phyloP scores from a whole-genome alignment of 1,140 invertebrate genomes.

The Onthophagus taurus region DNA sequence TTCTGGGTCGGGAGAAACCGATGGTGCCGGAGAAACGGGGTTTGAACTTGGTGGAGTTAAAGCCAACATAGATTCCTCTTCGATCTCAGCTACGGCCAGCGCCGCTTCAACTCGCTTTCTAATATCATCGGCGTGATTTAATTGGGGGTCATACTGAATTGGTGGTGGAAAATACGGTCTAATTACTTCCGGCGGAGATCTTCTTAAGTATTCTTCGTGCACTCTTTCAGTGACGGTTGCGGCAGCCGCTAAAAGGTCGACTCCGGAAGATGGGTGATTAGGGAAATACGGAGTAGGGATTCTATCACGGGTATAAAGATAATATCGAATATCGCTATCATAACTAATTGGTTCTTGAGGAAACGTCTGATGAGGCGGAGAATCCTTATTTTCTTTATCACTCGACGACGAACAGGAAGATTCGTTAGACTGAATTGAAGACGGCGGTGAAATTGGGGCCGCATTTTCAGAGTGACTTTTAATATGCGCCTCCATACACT shows the following conservation, averaged over 20 bases:
- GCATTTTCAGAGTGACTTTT: constrained; percentile 74
- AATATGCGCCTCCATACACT: constrained; percentile 80
- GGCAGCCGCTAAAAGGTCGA: constrained; percentile 35
- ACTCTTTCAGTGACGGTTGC: constrained; percentile 28
- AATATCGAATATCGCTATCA: constrained; percentile 31
- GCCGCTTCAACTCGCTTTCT: constrained; percentile 62
- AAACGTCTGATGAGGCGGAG: constrained; percentile 26
- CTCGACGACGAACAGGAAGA: constrained; percentile 33
- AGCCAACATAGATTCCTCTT: constrained; percentile 41
- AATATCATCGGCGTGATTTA: constrained; percentile 50
- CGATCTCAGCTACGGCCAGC: constrained; percentile 43
- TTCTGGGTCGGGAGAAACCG: constrained; percentile 50
- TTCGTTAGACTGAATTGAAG: constrained; percentile 30
- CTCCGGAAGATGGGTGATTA: constrained; percentile 27
- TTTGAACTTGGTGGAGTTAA: constrained; percentile 59
- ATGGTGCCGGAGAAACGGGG: constrained; percentile 49
- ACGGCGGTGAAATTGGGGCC: constrained; percentile 35
- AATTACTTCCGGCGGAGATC: constrained; percentile 24
- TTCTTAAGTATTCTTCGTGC: constrained; percentile 18
- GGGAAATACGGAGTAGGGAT: constrained; percentile 27
- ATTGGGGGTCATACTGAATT: constrained; percentile 31
- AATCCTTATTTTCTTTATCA: constrained; percentile 42
- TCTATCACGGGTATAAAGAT: constrained; percentile 26
- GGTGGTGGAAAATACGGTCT: constrained; percentile 29
- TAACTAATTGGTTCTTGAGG: constrained; percentile 22